phyloP scores from a whole-genome alignment of 2,888 invertebrate species.

The Stegophylla sp. region DNA sequence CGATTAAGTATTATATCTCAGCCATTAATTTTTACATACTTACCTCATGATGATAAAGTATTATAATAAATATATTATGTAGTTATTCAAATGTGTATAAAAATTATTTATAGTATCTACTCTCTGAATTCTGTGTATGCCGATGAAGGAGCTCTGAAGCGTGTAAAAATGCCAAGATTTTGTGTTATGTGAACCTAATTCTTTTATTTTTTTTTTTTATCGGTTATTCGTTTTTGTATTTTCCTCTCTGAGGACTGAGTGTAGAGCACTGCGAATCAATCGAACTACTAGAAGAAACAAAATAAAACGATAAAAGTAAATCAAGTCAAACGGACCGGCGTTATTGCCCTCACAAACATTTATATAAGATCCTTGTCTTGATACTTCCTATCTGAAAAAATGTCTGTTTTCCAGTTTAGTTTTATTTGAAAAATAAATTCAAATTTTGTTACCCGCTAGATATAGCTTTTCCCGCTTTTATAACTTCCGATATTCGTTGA shows the following conservation, averaged over 20 bases:
- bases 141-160: not conserved
- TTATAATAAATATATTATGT: no score
- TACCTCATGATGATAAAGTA: no score
- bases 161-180: not conserved
- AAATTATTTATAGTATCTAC: not conserved
- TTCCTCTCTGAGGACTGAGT: not conserved
- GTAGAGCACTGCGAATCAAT: constrained; percentile 3
- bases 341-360: constrained; percentile 20
- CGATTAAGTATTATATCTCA: no score
- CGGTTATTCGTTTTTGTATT: constrained; percentile 5
- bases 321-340: constrained; percentile 18
- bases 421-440: not conserved
- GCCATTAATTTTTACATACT: no score
- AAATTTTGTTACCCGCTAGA: not conserved
- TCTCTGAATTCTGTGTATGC: not conserved
- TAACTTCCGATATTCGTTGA: no score
- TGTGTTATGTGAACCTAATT: not conserved
- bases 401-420: not conserved
- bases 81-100: no score
- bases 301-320: constrained; percentile 42
- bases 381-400: constrained; percentile 28
- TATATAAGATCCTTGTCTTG: constrained; percentile 14
- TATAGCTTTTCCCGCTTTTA: not conserved
- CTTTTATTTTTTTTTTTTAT: no score
- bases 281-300: constrained; percentile 6